Evolutionary conservation across 2,113 vertebrate genomes (phyloP).

Genomic region (Xenopus laevis): DNA sequence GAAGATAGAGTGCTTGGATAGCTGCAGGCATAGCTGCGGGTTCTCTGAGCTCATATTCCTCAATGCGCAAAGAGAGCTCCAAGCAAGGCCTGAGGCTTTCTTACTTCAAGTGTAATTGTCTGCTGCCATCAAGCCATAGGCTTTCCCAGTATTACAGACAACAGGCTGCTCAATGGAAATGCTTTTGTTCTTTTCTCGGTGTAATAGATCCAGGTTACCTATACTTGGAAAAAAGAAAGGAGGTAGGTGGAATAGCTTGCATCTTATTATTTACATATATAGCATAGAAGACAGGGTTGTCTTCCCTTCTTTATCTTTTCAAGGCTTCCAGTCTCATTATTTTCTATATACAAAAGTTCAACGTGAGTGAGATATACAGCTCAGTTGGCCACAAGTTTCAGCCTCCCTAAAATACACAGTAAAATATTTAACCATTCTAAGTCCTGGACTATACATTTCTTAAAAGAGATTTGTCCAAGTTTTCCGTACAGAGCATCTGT

Average conservation of each 20-base stretch:
- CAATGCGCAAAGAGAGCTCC: constrained; percentile 29
- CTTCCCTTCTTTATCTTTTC: not conserved
- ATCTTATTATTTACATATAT: not conserved
- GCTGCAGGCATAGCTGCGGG: constrained; percentile 26
- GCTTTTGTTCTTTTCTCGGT: constrained; percentile 12
- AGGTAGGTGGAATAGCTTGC: not conserved
- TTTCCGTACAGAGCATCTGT: too few species aligned
- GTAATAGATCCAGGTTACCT: constrained; percentile 10
- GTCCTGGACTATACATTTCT: too few species aligned
- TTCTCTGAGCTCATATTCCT: constrained; percentile 26
- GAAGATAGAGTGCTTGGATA: constrained; percentile 21
- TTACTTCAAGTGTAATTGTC: constrained; percentile 40
- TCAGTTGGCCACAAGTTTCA: too few species aligned
- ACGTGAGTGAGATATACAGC: too few species aligned
- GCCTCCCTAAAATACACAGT: too few species aligned
- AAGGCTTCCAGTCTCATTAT: not conserved
- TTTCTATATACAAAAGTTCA: not conserved
- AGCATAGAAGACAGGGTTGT: not conserved
- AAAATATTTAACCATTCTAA: too few species aligned
- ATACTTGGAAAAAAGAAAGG: not conserved
- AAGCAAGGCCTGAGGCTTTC: constrained; percentile 26
- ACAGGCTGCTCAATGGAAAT: constrained; percentile 8
- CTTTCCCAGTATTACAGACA: constrained; percentile 22
- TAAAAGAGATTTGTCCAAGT: too few species aligned
- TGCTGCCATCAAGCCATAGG: constrained; percentile 29